These are phyloP conservation scores for Acanthococcus lagerstroemiae DNA, from an alignment of 2,888 invertebrate species.

Conservation along the genomic window DNA sequence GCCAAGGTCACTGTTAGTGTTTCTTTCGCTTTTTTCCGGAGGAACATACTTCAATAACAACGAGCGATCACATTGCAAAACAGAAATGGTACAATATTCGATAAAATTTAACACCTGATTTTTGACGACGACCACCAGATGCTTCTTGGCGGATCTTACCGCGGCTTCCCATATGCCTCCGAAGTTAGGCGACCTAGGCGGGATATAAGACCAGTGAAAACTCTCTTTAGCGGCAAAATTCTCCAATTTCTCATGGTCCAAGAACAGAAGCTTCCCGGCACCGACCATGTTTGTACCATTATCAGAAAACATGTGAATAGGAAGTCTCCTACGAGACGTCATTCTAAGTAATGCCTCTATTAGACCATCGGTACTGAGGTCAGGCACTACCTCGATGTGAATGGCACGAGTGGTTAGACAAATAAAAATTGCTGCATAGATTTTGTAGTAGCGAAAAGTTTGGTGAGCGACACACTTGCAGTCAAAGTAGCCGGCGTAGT, in stretches of 20 bases:
- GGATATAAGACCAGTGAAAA: neutral
- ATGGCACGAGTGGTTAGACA: neutral
- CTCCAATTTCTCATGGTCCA: neutral
- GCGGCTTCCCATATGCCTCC: constrained; percentile 2
- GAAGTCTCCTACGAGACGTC: neutral
- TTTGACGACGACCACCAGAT: neutral
- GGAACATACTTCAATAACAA: too few relatives aligned
- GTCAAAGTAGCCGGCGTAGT: neutral
- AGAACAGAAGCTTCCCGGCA: neutral
- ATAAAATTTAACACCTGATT: neutral
- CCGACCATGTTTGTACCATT: constrained; percentile 1
- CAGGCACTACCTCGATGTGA: neutral
- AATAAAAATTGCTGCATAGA: neutral
- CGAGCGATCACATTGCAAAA: too few relatives aligned
- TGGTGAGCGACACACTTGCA: neutral
- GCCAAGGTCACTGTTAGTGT: too few relatives aligned
- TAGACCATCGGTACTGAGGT: neutral
- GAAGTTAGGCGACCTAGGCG: neutral
- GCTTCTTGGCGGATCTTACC: neutral
- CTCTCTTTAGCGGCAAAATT: neutral
- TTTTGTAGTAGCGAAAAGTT: neutral
- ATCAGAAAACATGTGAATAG: neutral
- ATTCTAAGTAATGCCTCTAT: neutral
- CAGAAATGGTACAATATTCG: neutral
- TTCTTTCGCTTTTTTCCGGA: too few relatives aligned